A percentile compares a stretch with the other conserved stretches of the same genome.
phyloP scores from a whole-genome alignment of 1,140 invertebrate species.

The Protaetia brevitarsis region DNA sequence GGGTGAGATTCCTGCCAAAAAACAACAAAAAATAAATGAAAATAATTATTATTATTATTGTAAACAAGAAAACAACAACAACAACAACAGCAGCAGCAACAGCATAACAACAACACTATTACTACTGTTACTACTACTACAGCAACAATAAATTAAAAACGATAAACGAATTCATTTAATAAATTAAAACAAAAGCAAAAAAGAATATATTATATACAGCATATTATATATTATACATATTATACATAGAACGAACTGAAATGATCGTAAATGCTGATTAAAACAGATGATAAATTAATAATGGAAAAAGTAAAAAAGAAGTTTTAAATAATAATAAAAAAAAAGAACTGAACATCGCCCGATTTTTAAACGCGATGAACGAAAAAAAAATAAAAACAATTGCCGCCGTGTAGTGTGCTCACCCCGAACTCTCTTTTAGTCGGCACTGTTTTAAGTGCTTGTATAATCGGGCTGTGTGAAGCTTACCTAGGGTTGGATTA shows the following conservation, averaged over 20 bases:
- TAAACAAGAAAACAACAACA: slow-evolving; percentile 24
- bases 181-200: slow-evolving; percentile 18
- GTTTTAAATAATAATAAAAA: neutral
- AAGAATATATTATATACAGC: slow-evolving; percentile 17
- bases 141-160: slow-evolving; percentile 21
- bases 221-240: slow-evolving; percentile 26
- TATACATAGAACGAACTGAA: slow-evolving; percentile 9
- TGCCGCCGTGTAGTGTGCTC: slow-evolving; percentile 49
- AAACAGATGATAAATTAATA: neutral
- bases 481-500: slow-evolving; percentile 51
- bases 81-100: neutral
- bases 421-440: slow-evolving; percentile 48
- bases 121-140: neutral
- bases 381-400: slow-evolving; percentile 12
- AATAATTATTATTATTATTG: slow-evolving; percentile 23
- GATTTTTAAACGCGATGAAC: slow-evolving; percentile 24
- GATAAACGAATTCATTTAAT: neutral
- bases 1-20: slow-evolving; percentile 50
- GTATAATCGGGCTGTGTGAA: slow-evolving; percentile 51
- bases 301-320: neutral
- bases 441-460: slow-evolving; percentile 52
- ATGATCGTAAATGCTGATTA: neutral
- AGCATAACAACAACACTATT: neutral
- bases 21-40: slow-evolving; percentile 26
- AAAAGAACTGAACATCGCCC: slow-evolving; percentile 14